Percentiles rank a stretch among this genome's conserved stretches.
Evolutionary conservation across 2,113 vertebrate species (phyloP).

Genomic region (Eublepharis macularius): DNA sequence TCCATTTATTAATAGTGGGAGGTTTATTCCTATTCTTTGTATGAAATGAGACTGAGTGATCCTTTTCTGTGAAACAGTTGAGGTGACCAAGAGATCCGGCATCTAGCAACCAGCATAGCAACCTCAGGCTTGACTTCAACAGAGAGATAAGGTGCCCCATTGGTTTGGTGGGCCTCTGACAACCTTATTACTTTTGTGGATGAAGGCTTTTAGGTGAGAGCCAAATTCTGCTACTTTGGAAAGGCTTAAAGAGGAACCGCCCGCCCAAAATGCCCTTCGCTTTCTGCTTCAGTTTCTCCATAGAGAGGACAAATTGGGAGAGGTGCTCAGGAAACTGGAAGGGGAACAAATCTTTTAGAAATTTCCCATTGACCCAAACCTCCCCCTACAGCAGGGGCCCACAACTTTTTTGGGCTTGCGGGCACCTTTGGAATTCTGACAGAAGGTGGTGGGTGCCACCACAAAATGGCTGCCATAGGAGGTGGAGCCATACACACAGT

Average conservation of each 20-base stretch:
- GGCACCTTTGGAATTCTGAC: too few relatives aligned
- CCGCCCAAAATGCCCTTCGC: not conserved
- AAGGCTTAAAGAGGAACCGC: not conserved
- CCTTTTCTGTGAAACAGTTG: not conserved
- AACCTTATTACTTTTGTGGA: not conserved
- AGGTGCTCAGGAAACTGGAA: not conserved
- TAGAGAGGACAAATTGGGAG: not conserved
- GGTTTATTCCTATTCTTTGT: conserved; percentile 46
- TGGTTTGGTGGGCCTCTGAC: not conserved
- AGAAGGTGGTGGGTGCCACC: too few relatives aligned
- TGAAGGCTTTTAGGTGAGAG: not conserved
- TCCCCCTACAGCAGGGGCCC: too few relatives aligned
- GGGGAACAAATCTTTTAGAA: not conserved
- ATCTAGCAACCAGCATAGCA: conserved; percentile 4
- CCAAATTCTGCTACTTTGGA: not conserved
- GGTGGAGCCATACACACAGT: too few relatives aligned
- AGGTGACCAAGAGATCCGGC: conserved; percentile 30
- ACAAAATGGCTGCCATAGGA: too few relatives aligned
- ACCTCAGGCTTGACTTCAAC: not conserved
- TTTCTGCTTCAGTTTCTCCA: not conserved
- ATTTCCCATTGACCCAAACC: too few relatives aligned
- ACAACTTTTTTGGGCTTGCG: too few relatives aligned
- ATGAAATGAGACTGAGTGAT: conserved; percentile 67
- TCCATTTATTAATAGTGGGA: conserved; percentile 50
- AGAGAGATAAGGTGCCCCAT: not conserved